Percentiles rank a stretch among this genome's conserved stretches.
Conservation (phyloP, 2,888 invertebrate species). For the Pammene aurita region DNA sequence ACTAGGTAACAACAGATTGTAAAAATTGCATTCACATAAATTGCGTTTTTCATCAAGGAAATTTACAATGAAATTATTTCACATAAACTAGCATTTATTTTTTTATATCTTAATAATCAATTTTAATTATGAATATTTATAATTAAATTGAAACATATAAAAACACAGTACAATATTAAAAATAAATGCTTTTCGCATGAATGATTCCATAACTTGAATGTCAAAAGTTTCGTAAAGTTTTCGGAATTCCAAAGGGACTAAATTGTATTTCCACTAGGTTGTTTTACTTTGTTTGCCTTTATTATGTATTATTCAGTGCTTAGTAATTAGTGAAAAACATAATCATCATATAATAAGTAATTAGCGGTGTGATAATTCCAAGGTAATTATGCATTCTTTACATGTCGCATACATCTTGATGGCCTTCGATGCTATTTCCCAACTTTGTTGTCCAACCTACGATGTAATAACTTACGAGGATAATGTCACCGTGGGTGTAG, state of each 20-base stretch:
- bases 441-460: constrained; percentile 69
- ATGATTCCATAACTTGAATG: constrained; percentile 37
- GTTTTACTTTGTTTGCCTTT: constrained; percentile 11
- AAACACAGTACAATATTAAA: neutral
- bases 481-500: constrained; percentile 66
- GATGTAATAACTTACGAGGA: constrained; percentile 61
- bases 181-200: constrained; percentile 24
- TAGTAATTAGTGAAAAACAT: constrained; percentile 19
- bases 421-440: constrained; percentile 79
- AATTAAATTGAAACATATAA: neutral
- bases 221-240: constrained; percentile 43
- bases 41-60: neutral
- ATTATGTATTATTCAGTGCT: constrained; percentile 23
- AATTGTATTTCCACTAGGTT: constrained; percentile 1
- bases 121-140: neutral
- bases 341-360: constrained; percentile 20
- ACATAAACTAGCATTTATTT: too few species aligned
- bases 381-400: constrained; percentile 42
- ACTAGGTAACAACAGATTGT: constrained; percentile 1
- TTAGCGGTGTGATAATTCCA: constrained; percentile 29
- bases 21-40: neutral
- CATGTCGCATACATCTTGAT: constrained; percentile 53
- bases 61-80: neutral
- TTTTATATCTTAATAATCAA: too few species aligned
- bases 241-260: constrained; percentile 30